Conservation (phyloP, 1,140 invertebrate species). For the Coelopa frigida region DNA sequence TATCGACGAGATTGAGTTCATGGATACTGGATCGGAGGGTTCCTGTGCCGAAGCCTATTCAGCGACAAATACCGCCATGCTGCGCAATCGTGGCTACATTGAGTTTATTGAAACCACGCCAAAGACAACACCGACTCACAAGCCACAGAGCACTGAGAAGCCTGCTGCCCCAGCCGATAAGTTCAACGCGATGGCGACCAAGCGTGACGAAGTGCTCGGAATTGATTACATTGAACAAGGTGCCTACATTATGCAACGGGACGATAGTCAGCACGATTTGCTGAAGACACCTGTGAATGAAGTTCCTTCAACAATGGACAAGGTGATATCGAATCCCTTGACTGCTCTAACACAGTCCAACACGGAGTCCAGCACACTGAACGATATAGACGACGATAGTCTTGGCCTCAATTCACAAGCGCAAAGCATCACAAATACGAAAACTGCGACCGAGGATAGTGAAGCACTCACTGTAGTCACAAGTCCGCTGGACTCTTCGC, state of each 20-base stretch:
- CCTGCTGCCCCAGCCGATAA: neutral
- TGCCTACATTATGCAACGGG: constrained; percentile 39
- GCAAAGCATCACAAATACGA: constrained; percentile 42
- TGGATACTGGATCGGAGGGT: constrained; percentile 64
- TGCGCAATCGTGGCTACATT: constrained; percentile 60
- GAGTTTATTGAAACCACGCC: constrained; percentile 54
- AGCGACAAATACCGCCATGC: constrained; percentile 46
- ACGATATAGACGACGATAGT: constrained; percentile 55
- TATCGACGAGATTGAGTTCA: constrained; percentile 58
- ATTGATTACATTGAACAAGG: constrained; percentile 53
- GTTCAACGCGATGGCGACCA: constrained; percentile 21
- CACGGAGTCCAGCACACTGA: constrained; percentile 37
- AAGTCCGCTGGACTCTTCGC: constrained; percentile 48
- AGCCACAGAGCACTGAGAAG: neutral
- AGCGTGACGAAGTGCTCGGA: constrained; percentile 34
- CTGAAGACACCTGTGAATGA: constrained; percentile 43
- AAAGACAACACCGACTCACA: constrained; percentile 2
- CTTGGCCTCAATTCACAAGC: constrained; percentile 34
- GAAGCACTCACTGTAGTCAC: constrained; percentile 51
- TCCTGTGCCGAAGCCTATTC: constrained; percentile 55
- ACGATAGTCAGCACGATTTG: constrained; percentile 22
- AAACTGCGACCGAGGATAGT: constrained; percentile 54
- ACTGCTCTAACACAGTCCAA: constrained; percentile 31
- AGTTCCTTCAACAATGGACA: constrained; percentile 1
- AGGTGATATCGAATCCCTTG: neutral